A percentile compares a stretch with the other conserved stretches of the same genome.
Conservation (phyloP, 1,140 invertebrate species). For the Drosophila santomea region DNA sequence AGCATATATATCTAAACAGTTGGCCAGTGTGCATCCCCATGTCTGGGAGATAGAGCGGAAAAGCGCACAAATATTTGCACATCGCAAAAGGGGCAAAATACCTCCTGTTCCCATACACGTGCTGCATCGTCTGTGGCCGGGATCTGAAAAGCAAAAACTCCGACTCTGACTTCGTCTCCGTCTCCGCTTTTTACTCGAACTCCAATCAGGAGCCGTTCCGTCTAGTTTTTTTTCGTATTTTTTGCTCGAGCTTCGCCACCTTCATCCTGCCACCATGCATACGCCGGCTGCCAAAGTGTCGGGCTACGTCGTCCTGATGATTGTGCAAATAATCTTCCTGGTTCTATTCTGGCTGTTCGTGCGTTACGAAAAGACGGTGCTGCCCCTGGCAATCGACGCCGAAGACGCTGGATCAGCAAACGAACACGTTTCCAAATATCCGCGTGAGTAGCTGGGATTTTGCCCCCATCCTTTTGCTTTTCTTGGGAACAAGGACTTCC, state of each 20-base stretch:
- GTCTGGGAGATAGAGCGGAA: constrained; percentile 23
- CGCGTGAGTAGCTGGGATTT: constrained; percentile 80
- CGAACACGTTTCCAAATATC: constrained; percentile 84
- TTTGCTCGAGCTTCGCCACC: neutral
- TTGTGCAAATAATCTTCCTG: constrained; percentile 84
- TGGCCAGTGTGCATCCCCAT: constrained; percentile 11
- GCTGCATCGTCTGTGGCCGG: constrained; percentile 57
- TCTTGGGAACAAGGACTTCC: neutral
- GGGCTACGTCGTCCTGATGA: constrained; percentile 80
- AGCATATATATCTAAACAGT: neutral
- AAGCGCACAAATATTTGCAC: constrained; percentile 58
- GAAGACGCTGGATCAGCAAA: constrained; percentile 76
- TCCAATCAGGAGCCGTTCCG: constrained; percentile 55
- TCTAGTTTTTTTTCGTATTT: constrained; percentile 16
- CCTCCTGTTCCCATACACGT: constrained; percentile 75
- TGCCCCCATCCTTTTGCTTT: neutral
- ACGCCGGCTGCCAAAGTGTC: constrained; percentile 72
- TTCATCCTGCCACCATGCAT: constrained; percentile 66
- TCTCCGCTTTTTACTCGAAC: constrained; percentile 22
- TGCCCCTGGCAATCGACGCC: constrained; percentile 55
- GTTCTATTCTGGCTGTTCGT: constrained; percentile 83
- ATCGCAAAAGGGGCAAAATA: constrained; percentile 13
- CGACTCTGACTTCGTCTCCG: constrained; percentile 11
- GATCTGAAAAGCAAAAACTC: constrained; percentile 50
- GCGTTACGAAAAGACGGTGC: constrained; percentile 79